Percentiles rank a stretch among this genome's conserved stretches.
phyloP scores from a whole-genome alignment of 2,797 vertebrate genomes.

The Crax fasciolata region DNA sequence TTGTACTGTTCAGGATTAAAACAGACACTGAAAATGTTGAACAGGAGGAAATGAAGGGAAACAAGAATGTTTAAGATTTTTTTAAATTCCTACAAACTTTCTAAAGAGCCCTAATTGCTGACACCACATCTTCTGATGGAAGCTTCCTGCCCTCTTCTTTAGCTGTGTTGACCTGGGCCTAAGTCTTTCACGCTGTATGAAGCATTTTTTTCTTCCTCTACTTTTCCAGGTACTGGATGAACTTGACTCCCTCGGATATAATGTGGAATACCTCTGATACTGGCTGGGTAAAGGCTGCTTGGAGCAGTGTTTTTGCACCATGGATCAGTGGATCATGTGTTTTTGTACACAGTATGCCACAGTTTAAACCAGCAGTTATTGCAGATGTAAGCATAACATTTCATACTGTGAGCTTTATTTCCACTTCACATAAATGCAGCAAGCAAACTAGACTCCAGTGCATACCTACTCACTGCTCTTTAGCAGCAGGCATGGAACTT shows the following conservation, averaged over 20 bases:
- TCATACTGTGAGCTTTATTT: neutral
- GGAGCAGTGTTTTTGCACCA: conserved; percentile 83
- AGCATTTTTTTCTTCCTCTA: neutral
- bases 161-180: neutral
- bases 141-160: neutral
- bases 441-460: neutral
- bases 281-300: conserved; percentile 87
- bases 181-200: neutral
- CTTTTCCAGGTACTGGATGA: conserved; percentile 82
- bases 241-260: conserved; percentile 82
- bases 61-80: neutral
- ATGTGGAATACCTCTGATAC: conserved; percentile 89
- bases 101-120: neutral
- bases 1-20: neutral
- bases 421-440: neutral
- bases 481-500: neutral
- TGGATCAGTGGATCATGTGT: conserved; percentile 87
- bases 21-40: neutral
- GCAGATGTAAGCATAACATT: conserved; percentile 79
- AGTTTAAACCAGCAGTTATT: conserved; percentile 78
- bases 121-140: neutral
- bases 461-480: neutral
- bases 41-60: neutral
- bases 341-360: conserved; percentile 84
- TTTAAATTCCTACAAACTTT: neutral